Conservation (phyloP, 2,888 invertebrate genomes). For the Leucania comma region DNA sequence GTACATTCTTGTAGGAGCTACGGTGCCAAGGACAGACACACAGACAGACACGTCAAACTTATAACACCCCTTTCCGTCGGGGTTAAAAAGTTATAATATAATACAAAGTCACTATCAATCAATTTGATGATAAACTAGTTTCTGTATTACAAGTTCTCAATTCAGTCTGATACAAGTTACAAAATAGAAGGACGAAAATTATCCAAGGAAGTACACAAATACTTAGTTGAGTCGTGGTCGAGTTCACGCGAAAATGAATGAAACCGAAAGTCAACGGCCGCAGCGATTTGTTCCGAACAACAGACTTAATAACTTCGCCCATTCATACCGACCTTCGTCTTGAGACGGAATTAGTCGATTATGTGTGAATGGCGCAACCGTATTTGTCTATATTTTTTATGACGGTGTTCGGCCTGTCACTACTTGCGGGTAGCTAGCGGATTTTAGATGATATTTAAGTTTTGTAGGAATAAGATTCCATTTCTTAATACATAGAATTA, state of each 20-base stretch:
- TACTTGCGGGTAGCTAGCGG: not conserved
- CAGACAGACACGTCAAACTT: too few relatives aligned
- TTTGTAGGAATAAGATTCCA: not conserved
- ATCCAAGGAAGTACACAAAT: constrained; percentile 55
- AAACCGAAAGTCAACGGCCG: constrained; percentile 84
- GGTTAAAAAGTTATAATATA: constrained; percentile 10
- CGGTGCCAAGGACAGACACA: too few relatives aligned
- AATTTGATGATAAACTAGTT: constrained; percentile 11
- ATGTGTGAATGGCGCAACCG: constrained; percentile 46
- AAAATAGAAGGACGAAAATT: constrained; percentile 32
- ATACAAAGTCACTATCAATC: not conserved
- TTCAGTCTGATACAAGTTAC: constrained; percentile 15
- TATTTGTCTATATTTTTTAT: constrained; percentile 42
- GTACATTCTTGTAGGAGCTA: too few relatives aligned
- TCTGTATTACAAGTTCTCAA: constrained; percentile 11
- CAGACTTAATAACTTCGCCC: constrained; percentile 80
- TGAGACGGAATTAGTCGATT: constrained; percentile 61
- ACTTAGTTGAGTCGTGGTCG: constrained; percentile 49
- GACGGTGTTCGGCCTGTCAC: constrained; percentile 4
- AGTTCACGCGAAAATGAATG: constrained; percentile 73
- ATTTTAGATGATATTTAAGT: not conserved
- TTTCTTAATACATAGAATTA: too few relatives aligned
- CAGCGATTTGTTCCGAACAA: constrained; percentile 79
- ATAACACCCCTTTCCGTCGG: too few relatives aligned
- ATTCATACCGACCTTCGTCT: constrained; percentile 80